Conservation (phyloP, 2,113 vertebrate genomes). For the Neolamprologus tretocephalus region DNA sequence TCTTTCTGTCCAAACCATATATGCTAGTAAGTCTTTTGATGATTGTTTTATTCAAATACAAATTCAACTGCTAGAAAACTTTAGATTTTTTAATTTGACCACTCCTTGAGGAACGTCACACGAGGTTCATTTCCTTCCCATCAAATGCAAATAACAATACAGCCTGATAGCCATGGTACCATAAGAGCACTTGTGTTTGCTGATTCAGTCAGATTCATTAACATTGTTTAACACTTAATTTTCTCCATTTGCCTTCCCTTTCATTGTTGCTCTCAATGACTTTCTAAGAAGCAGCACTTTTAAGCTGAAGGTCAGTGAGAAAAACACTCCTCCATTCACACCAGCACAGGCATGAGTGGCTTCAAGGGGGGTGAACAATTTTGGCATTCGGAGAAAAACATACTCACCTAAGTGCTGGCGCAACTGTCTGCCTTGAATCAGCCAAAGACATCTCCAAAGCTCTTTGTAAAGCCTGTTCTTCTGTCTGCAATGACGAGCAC, state of each 20-base stretch:
- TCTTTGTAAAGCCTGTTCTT: constrained; percentile 92
- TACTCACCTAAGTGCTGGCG: constrained; percentile 69
- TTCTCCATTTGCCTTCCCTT: fast-evolving
- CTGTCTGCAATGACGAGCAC: constrained; percentile 70
- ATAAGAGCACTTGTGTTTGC: neutral
- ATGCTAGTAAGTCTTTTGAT: neutral
- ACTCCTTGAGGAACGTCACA: neutral
- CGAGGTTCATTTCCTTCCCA: fast-evolving
- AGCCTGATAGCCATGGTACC: neutral
- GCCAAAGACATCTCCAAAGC: constrained; percentile 92
- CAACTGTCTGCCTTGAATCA: constrained; percentile 66
- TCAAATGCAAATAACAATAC: neutral
- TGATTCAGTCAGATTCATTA: neutral
- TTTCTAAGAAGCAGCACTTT: neutral
- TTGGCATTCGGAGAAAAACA: neutral
- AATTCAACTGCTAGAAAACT: neutral
- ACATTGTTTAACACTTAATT: neutral
- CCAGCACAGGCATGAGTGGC: neutral
- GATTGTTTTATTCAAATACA: neutral
- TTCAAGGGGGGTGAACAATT: neutral
- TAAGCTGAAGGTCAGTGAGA: neutral
- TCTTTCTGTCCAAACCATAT: neutral
- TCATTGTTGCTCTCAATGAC: fast-evolving
- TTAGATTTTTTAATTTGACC: neutral
- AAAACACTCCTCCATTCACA: neutral